These are phyloP conservation scores for Tenebrio molitor DNA, from an alignment of 1,140 invertebrate genomes.

Conservation along the genomic window DNA sequence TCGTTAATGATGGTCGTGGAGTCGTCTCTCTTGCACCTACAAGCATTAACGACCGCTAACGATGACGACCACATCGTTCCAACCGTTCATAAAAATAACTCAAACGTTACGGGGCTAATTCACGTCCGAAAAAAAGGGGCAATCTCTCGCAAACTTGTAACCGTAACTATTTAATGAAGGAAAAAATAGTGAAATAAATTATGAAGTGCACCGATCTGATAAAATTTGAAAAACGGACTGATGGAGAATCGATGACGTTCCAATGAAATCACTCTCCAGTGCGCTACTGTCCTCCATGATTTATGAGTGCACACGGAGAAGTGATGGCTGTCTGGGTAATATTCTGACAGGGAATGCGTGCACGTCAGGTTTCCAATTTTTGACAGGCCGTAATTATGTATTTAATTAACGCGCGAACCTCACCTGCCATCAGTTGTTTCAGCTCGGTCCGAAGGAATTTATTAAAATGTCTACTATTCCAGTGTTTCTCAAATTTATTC, in stretches of 20 bases:
- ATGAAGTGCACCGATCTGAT: slow-evolving; percentile 19
- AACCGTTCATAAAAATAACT: slow-evolving; percentile 59
- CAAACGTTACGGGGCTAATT: slow-evolving; percentile 57
- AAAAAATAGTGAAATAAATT: slow-evolving; percentile 19
- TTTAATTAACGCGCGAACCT: slow-evolving; percentile 32
- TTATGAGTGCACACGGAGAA: slow-evolving; percentile 14
- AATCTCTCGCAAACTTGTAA: slow-evolving; percentile 37
- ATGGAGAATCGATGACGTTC: slow-evolving; percentile 19
- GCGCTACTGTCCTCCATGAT: slow-evolving; percentile 38
- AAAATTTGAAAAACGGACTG: slow-evolving; percentile 15
- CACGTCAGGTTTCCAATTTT: slow-evolving; percentile 18
- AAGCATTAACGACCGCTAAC: slow-evolving; percentile 37
- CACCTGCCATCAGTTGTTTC: not conserved
- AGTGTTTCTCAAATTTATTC: slow-evolving; percentile 25
- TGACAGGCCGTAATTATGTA: slow-evolving; percentile 28
- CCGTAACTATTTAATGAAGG: slow-evolving; percentile 14
- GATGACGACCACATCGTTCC: slow-evolving; percentile 22
- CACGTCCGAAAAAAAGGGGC: slow-evolving; percentile 46
- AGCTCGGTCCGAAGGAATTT: not conserved
- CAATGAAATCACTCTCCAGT: slow-evolving; percentile 5
- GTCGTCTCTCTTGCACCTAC: slow-evolving; percentile 49
- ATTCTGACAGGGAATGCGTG: slow-evolving; percentile 20
- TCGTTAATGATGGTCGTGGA: slow-evolving; percentile 61
- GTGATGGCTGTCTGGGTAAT: slow-evolving; percentile 10
- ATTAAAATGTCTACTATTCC: not conserved